These are phyloP conservation scores for Shargacucullia verbasci DNA, from an alignment of 2,888 invertebrate genomes.

Conservation along the genomic window DNA sequence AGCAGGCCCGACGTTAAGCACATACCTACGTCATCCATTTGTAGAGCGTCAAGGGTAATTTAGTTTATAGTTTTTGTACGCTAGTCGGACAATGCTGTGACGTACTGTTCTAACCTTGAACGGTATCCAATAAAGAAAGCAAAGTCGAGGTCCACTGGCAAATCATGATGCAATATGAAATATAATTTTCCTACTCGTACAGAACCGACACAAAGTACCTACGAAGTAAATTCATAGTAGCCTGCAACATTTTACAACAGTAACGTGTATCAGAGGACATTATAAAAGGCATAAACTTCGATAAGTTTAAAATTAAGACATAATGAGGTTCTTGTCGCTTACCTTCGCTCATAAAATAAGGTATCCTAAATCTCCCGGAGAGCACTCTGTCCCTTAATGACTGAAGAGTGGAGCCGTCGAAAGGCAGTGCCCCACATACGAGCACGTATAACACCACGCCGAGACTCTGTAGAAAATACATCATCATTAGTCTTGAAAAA, in stretches of 20 bases:
- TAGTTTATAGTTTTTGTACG: slow-evolving; percentile 50
- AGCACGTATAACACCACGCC: slow-evolving; percentile 98
- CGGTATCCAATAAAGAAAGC: slow-evolving; percentile 49
- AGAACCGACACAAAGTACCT: slow-evolving; percentile 1
- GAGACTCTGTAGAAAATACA: slow-evolving; percentile 92
- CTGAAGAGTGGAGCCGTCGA: slow-evolving; percentile 98
- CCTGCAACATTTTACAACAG: slow-evolving; percentile 1
- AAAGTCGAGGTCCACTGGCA: slow-evolving; percentile 30
- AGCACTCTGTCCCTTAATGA: slow-evolving; percentile 97
- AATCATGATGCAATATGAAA: slow-evolving; percentile 8
- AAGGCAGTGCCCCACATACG: slow-evolving; percentile 98
- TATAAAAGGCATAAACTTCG: slow-evolving; percentile 8
- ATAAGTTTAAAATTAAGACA: slow-evolving; percentile 36
- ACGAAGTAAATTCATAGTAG: neutral
- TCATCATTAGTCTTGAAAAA: slow-evolving; percentile 35
- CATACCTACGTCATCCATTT: slow-evolving; percentile 49
- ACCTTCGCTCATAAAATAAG: slow-evolving; percentile 99
- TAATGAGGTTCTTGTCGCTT: slow-evolving; percentile 68
- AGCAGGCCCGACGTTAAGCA: slow-evolving; percentile 34
- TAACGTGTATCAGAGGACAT: slow-evolving; percentile 7
- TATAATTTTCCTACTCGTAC: slow-evolving; percentile 14
- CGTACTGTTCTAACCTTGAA: slow-evolving; percentile 50
- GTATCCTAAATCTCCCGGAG: slow-evolving; percentile 98
- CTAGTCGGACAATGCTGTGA: slow-evolving; percentile 50
- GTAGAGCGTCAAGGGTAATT: slow-evolving; percentile 53